Evolutionary conservation across 2,888 invertebrate genomes (phyloP).

Genomic region (Drosophila melanosoma): DNA sequence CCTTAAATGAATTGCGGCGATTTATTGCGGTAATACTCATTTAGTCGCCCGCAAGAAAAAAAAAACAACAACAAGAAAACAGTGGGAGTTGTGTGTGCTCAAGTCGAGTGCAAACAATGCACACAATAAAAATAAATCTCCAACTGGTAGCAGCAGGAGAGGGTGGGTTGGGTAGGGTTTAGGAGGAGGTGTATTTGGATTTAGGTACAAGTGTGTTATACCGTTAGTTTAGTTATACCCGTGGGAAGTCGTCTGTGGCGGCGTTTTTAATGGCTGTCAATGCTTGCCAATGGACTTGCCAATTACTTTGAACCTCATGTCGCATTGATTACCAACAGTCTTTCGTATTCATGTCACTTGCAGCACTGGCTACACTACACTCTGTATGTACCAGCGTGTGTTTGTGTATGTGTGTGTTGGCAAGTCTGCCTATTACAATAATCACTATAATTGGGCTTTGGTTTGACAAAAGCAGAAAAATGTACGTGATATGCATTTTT

Average conservation of each 20-base stretch:
- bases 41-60: slow-evolving; percentile 55
- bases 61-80: slow-evolving; percentile 39
- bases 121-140: slow-evolving; percentile 79
- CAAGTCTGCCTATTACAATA: slow-evolving; percentile 58
- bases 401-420: neutral
- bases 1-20: slow-evolving; percentile 81
- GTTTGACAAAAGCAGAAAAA: slow-evolving; percentile 50
- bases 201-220: slow-evolving; percentile 53
- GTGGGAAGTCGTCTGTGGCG: slow-evolving; percentile 69
- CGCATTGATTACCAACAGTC: slow-evolving; percentile 41
- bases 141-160: slow-evolving; percentile 25
- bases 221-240: slow-evolving; percentile 68
- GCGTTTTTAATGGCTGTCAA: slow-evolving; percentile 55
- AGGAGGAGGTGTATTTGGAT: slow-evolving; percentile 4
- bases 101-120: slow-evolving; percentile 78
- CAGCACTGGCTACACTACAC: slow-evolving; percentile 41
- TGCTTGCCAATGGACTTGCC: slow-evolving; percentile 38
- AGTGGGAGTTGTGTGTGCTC: slow-evolving; percentile 36
- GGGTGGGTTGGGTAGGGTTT: neutral
- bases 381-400: neutral
- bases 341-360: slow-evolving; percentile 75
- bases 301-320: slow-evolving; percentile 50
- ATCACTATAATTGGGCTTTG: slow-evolving; percentile 79
- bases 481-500: slow-evolving; percentile 73
- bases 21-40: slow-evolving; percentile 82